Conservation (phyloP, 2,113 vertebrate genomes). For the Tenebrosternarchus preto region DNA sequence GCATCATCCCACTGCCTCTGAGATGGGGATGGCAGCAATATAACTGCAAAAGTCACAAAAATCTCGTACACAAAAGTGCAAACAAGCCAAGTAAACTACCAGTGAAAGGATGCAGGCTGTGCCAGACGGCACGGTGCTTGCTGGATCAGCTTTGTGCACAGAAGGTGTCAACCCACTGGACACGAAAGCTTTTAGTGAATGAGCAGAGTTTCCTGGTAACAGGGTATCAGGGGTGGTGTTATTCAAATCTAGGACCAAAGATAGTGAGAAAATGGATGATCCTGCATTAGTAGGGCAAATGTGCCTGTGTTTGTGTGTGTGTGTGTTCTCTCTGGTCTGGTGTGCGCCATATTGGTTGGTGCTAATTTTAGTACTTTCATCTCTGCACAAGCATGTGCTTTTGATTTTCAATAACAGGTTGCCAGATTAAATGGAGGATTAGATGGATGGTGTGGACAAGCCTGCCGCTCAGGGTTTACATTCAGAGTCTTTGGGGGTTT, state of each 20-base stretch:
- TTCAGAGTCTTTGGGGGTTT: not conserved
- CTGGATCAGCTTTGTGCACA: conserved; percentile 1
- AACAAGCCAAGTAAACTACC: conserved; percentile 29
- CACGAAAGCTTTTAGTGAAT: conserved; percentile 31
- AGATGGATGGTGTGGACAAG: conserved; percentile 27
- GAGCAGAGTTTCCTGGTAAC: conserved; percentile 43
- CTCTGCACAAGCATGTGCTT: not conserved
- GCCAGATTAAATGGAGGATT: conserved; percentile 20
- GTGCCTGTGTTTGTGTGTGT: not conserved
- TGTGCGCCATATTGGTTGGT: conserved; percentile 8
- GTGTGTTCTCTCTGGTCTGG: conserved; percentile 7
- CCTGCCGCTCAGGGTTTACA: not conserved
- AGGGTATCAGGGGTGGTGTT: conserved; percentile 44
- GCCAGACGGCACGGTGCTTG: conserved; percentile 23
- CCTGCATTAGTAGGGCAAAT: conserved; percentile 30
- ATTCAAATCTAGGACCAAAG: conserved; percentile 45
- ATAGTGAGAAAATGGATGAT: conserved; percentile 39
- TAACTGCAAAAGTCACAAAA: conserved; percentile 4
- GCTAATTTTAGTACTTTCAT: conserved; percentile 34
- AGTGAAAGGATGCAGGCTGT: conserved; percentile 1
- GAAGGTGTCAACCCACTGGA: conserved; percentile 1
- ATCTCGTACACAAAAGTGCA: conserved; percentile 4
- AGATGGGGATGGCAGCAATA: not conserved
- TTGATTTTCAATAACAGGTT: conserved; percentile 47
- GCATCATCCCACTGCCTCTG: no score